Conservation (phyloP, 2,888 invertebrate species). For the Caenorhabditis sp. region DNA sequence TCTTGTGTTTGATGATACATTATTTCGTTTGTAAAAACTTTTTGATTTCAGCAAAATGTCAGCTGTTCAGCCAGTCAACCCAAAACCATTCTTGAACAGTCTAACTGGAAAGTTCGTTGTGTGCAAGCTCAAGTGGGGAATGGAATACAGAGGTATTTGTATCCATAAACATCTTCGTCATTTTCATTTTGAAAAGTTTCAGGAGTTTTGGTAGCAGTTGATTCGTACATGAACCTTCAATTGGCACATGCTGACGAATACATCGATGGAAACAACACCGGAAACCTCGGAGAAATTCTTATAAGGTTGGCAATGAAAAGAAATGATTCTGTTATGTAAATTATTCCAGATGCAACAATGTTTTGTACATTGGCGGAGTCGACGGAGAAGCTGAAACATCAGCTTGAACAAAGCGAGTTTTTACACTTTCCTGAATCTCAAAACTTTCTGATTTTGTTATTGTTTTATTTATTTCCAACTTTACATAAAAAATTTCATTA, state of each 20-base stretch:
- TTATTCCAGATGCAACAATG: slow-evolving; percentile 70
- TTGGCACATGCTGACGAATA: slow-evolving; percentile 96
- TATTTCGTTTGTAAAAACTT: not conserved
- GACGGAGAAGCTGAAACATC: slow-evolving; percentile 39
- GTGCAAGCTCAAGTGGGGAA: slow-evolving; percentile 98
- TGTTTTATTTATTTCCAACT: slow-evolving; percentile 1
- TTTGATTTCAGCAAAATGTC: slow-evolving; percentile 16
- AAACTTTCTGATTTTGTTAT: slow-evolving; percentile 1
- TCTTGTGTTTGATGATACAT: not conserved
- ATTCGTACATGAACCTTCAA: slow-evolving; percentile 97
- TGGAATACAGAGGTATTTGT: slow-evolving; percentile 84
- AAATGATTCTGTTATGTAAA: too few relatives aligned
- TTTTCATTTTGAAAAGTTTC: slow-evolving; percentile 15
- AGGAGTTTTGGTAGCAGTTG: slow-evolving; percentile 94
- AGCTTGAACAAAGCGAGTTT: not conserved
- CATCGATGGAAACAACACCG: slow-evolving; percentile 88
- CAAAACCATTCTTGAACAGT: slow-evolving; percentile 97
- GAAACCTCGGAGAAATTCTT: slow-evolving; percentile 93
- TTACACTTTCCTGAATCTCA: not conserved
- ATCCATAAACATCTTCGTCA: not conserved
- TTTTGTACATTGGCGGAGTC: slow-evolving; percentile 64
- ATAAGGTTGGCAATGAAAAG: slow-evolving; percentile 77
- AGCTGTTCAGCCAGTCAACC: slow-evolving; percentile 82
- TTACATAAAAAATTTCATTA: not conserved
- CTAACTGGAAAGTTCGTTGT: slow-evolving; percentile 96